A percentile compares a stretch with the other conserved stretches of the same genome.
These are phyloP conservation scores for Galerucella calmariensis DNA, from an alignment of 2,888 invertebrate species.

Conservation along the genomic window DNA sequence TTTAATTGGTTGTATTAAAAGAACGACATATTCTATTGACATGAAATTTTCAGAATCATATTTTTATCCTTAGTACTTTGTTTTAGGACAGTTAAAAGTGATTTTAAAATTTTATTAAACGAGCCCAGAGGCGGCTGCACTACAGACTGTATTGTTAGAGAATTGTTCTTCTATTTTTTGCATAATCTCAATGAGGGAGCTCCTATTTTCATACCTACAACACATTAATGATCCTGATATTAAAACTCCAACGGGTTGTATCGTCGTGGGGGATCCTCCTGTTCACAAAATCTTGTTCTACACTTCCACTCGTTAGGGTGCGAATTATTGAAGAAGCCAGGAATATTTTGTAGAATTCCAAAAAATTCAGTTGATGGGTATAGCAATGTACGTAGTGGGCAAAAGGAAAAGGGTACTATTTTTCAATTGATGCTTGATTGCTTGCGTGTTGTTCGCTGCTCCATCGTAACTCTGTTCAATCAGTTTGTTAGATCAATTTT, in stretches of 20 bases:
- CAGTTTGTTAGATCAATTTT: too few species aligned
- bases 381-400: constrained; percentile 47
- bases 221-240: neutral
- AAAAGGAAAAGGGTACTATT: constrained; percentile 34
- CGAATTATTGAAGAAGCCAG: constrained; percentile 45
- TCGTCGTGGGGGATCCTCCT: neutral
- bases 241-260: neutral
- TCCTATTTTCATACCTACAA: too few species aligned
- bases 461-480: neutral
- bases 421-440: constrained; percentile 41
- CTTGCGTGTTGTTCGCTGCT: neutral
- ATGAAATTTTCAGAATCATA: too few species aligned
- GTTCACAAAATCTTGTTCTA: constrained; percentile 6
- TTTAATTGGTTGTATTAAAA: too few species aligned
- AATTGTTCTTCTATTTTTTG: too few species aligned
- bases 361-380: constrained; percentile 48
- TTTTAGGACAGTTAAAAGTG: too few species aligned
- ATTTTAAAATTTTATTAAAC: too few species aligned
- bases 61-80: too few species aligned
- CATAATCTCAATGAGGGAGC: too few species aligned
- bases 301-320: constrained; percentile 36
- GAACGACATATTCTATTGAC: too few species aligned
- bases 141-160: too few species aligned
- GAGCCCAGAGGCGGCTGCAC: too few species aligned
- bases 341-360: constrained; percentile 42